phyloP scores from a whole-genome alignment of 1,140 invertebrate genomes.

The Centruroides vittatus region DNA sequence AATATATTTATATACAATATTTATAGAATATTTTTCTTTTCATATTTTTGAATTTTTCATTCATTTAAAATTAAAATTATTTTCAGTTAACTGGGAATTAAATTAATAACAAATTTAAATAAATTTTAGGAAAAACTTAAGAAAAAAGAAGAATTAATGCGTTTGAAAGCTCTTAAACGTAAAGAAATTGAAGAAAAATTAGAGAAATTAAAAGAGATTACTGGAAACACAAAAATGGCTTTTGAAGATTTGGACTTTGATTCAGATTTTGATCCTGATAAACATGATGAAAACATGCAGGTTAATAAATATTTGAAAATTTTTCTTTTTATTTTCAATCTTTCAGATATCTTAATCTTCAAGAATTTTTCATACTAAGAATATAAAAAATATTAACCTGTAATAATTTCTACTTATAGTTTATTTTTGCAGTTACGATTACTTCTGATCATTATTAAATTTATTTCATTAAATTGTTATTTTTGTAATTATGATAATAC shows the following conservation, averaged over 20 bases:
- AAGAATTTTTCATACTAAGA: no score
- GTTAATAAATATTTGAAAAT: not conserved
- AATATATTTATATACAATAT: no score
- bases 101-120: not conserved
- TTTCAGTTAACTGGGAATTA: not conserved
- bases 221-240: slow-evolving; percentile 47
- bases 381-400: no score
- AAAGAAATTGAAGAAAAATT: slow-evolving; percentile 86
- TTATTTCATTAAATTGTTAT: no score
- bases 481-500: no score
- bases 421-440: no score
- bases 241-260: slow-evolving; percentile 36
- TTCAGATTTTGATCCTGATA: slow-evolving; percentile 83
- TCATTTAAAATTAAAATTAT: not conserved
- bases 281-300: slow-evolving; percentile 75
- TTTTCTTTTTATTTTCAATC: no score
- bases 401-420: no score
- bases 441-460: no score
- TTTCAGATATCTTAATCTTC: no score
- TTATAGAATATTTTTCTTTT: no score
- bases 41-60: no score
- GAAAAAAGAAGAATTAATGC: slow-evolving; percentile 71
- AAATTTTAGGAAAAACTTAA: slow-evolving; percentile 52
- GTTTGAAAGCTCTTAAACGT: slow-evolving; percentile 69
- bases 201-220: slow-evolving; percentile 71